Evolutionary conservation across 1,140 invertebrate genomes (phyloP), one percentile per base, ranked within the genome.

Genomic region (Procambarus virginalis): DNA sequence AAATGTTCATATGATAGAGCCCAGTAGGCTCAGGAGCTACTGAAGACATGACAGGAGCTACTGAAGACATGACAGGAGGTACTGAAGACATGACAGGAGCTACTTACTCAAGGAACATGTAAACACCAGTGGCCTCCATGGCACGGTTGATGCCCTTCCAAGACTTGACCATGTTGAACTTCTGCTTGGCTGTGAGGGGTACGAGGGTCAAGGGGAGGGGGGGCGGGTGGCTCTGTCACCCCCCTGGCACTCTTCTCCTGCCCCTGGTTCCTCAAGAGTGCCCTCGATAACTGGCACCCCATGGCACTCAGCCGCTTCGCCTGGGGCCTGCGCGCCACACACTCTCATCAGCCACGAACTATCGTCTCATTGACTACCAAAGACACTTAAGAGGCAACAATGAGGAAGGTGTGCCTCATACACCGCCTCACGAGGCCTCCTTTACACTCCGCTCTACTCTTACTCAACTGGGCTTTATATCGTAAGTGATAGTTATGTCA

Each of bases 21-120:
- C 34, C 34, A 34, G 34, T 34, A 34, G 34, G 34, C 34, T 34
- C 34, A 34, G 34, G 34, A 34, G 34, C 34, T 34, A 34, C 34
- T 34, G 34, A 34, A 34, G 34, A 34, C 34, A 34, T 0, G 34
- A 0, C 34, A 34, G 34, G 34, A 34, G 34, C 34, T 34, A 34
- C 34, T 34, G 34, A 34, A 34, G 34, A 34, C 34, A 34, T 34
- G 1, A 0, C 34, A 34, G 34, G 34, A 34, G 34, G 0, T 34
- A 34, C 34, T 55, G 51, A 55, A 55, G 51, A 55, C 3, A 55
- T 3, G 3, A 2, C 8, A 55, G 51, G 12, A 12, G 12, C 12
- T 12, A 96, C 97, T 96, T 94, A 98, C 97, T 97, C 97, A 93
- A 98, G 95, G 94, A 98, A 98, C 97, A 98, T 98, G 94, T 96